phyloP scores from a whole-genome alignment of 2,113 vertebrate genomes.

The Machaerirhynchus nigripectus region DNA sequence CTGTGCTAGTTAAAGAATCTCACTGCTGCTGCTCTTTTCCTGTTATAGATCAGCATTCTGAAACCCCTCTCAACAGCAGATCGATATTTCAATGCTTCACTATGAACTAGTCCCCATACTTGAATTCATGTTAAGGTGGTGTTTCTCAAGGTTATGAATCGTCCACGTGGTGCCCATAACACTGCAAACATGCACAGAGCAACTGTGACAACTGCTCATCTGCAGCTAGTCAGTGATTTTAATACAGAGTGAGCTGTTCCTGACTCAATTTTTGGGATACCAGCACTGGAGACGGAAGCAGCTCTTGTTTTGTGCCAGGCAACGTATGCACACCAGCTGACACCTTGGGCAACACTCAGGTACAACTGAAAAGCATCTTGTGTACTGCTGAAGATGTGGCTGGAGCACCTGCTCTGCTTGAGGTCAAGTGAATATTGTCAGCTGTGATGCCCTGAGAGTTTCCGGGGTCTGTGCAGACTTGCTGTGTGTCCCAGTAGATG shows the following conservation, averaged over 20 bases:
- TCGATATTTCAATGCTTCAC: neutral
- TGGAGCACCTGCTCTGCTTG: neutral
- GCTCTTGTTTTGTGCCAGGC: neutral
- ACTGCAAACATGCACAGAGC: neutral
- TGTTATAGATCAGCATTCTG: neutral
- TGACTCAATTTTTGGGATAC: neutral
- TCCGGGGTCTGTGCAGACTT: neutral
- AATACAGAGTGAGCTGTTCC: neutral
- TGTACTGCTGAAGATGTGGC: neutral
- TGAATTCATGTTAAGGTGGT: neutral
- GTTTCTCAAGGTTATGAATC: neutral
- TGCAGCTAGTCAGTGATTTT: neutral
- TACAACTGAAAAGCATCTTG: neutral
- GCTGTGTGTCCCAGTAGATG: neutral
- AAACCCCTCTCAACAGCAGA: neutral
- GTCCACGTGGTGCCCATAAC: neutral
- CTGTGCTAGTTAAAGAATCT: neutral
- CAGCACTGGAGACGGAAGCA: neutral
- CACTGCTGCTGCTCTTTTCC: neutral
- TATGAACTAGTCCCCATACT: neutral
- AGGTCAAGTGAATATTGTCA: neutral
- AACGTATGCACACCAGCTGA: neutral
- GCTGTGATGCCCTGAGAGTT: neutral
- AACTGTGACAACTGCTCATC: neutral
- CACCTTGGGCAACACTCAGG: neutral